Percentiles rank a stretch among this genome's conserved stretches.
These are phyloP conservation scores for Nemopilema nomurai DNA, from an alignment of 30 jellyfish, hydroid and myxozoan species.

Conservation along the genomic window DNA sequence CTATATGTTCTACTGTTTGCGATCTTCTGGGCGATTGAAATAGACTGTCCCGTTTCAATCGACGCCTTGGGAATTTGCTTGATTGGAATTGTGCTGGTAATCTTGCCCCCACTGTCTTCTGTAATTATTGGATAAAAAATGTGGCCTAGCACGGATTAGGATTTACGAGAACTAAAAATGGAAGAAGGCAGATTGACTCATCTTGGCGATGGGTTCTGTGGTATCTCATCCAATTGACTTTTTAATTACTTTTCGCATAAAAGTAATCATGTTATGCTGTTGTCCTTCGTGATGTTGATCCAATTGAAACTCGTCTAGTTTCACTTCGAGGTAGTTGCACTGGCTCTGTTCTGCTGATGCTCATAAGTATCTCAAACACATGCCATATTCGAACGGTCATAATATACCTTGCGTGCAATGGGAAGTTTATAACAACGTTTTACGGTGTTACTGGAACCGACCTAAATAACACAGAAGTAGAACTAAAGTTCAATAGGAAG, in stretches of 20 bases:
- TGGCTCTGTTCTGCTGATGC: no score
- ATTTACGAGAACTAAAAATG: background rate
- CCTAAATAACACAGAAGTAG: no score
- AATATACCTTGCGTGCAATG: no score
- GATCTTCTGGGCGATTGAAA: background rate
- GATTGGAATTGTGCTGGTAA: background rate
- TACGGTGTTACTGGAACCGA: no score
- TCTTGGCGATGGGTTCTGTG: background rate
- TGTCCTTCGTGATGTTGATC: background rate
- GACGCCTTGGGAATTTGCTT: background rate
- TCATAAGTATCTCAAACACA: no score
- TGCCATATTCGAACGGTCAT: no score
- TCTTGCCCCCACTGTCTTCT: background rate
- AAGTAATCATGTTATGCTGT: background rate
- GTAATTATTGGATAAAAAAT: background rate
- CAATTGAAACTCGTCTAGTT: no score
- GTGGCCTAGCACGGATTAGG: background rate
- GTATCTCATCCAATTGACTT: background rate
- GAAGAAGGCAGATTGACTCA: background rate
- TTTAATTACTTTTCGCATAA: background rate
- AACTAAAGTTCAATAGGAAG: no score
- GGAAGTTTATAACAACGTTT: no score
- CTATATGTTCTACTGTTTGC: background rate
- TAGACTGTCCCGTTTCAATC: background rate
- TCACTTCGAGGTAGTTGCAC: no score